Conservation (phyloP, 2,888 invertebrate species). For the Drosophila leonis region DNA sequence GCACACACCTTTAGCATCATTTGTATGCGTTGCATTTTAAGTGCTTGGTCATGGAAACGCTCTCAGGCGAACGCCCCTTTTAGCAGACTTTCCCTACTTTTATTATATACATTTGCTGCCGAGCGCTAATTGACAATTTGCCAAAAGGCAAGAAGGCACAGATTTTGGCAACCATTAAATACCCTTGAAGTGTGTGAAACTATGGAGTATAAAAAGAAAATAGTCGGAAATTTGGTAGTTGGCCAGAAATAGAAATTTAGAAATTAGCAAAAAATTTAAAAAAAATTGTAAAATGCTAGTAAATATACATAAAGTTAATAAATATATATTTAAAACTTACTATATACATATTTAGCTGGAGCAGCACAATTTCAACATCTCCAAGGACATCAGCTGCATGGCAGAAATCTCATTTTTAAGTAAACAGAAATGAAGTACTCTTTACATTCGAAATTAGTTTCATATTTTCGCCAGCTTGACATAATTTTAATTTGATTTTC, state of each 20-base stretch:
- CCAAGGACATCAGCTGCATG: background rate
- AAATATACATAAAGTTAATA: background rate
- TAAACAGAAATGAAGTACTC: slow-evolving; percentile 3
- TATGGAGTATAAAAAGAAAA: background rate
- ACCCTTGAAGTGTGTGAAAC: background rate
- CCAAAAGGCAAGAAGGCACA: slow-evolving; percentile 26
- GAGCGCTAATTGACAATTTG: slow-evolving; percentile 46
- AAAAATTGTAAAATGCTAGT: background rate
- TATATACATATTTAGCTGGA: background rate
- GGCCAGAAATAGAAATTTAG: too few relatives aligned
- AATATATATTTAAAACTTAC: background rate
- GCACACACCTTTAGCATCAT: slow-evolving; percentile 58
- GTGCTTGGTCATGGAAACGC: slow-evolving; percentile 62
- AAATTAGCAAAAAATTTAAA: background rate
- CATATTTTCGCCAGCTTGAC: slow-evolving; percentile 40
- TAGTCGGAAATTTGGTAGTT: too few relatives aligned
- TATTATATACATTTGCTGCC: slow-evolving; percentile 37
- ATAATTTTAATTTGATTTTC: slow-evolving; percentile 24
- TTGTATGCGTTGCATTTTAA: slow-evolving; percentile 54
- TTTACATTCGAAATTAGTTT: slow-evolving; percentile 24
- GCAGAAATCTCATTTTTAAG: background rate
- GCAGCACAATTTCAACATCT: background rate
- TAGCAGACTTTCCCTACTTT: background rate
- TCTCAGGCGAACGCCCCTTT: background rate
- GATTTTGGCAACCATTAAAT: background rate